Percentiles rank a stretch among this genome's conserved stretches.
phyloP scores from a whole-genome alignment of 2,797 vertebrate species.

The Enteromius treurensis region DNA sequence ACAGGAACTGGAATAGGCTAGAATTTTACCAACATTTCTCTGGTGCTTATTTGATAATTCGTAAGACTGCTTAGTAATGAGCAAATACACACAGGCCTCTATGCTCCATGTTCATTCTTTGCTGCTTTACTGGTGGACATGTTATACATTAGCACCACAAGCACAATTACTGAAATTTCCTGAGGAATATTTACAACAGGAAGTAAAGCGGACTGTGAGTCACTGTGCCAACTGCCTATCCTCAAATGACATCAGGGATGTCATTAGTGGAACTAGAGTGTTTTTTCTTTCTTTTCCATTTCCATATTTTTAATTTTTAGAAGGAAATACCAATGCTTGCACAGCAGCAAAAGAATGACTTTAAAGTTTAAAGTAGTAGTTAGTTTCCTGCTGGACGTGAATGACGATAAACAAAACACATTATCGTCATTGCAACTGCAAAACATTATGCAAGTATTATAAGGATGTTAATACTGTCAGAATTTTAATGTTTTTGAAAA shows the following conservation, averaged over 20 bases:
- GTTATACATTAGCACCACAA: constrained; percentile 24
- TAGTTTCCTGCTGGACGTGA: neutral
- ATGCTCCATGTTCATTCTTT: constrained; percentile 8
- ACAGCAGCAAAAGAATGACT: neutral
- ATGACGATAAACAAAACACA: neutral
- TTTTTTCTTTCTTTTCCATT: constrained; percentile 48
- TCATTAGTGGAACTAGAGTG: constrained; percentile 37
- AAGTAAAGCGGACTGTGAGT: constrained; percentile 6
- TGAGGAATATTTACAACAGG: constrained; percentile 31
- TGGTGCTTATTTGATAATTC: constrained; percentile 45
- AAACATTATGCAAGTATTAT: neutral
- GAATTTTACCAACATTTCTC: constrained; percentile 64
- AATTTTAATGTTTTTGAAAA: too few relatives aligned
- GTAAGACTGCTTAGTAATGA: constrained; percentile 46
- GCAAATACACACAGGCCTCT: constrained; percentile 38
- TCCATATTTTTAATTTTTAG: constrained; percentile 18
- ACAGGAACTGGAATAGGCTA: constrained; percentile 62
- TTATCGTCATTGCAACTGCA: neutral
- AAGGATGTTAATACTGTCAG: neutral
- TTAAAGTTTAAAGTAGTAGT: neutral
- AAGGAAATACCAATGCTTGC: constrained; percentile 1
- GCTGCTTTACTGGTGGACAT: constrained; percentile 43
- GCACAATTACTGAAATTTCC: constrained; percentile 32
- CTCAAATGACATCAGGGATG: constrained; percentile 10
- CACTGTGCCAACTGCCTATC: constrained; percentile 19